phyloP scores from a whole-genome alignment of 2,888 invertebrate species.

The Pteria penguin region DNA sequence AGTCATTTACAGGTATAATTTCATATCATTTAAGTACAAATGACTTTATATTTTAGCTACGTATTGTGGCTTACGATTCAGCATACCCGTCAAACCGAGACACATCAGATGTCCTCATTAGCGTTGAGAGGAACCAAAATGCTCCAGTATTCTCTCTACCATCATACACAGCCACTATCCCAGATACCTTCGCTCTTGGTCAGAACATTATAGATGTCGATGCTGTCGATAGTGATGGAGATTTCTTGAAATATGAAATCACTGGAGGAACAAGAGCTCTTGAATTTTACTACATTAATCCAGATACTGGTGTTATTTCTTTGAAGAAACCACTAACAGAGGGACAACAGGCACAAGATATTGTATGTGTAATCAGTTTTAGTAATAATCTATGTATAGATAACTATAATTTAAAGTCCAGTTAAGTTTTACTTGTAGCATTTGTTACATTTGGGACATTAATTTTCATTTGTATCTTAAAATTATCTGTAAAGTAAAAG shows the following conservation, averaged over 20 bases:
- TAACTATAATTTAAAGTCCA: too few species aligned
- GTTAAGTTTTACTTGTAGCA: too few species aligned
- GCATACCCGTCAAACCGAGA: conserved; percentile 59
- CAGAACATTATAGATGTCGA: conserved; percentile 60
- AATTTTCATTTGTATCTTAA: too few species aligned
- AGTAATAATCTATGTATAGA: too few species aligned
- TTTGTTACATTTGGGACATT: too few species aligned
- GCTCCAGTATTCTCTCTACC: conserved; percentile 63
- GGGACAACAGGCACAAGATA: conserved; percentile 54
- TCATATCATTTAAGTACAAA: too few species aligned
- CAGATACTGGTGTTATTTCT: conserved; percentile 63
- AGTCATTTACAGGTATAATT: too few species aligned
- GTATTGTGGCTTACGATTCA: conserved; percentile 61
- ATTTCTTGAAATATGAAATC: conserved; percentile 65
- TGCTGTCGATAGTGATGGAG: conserved; percentile 63
- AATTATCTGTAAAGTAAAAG: not conserved
- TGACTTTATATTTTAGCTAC: conserved; percentile 54
- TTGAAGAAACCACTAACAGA: conserved; percentile 67
- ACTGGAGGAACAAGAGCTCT: conserved; percentile 64
- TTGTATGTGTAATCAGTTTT: conserved; percentile 46
- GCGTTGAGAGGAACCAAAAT: conserved; percentile 64
- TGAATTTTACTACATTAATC: conserved; percentile 66
- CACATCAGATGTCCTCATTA: conserved; percentile 50
- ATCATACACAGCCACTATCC: conserved; percentile 57
- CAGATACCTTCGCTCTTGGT: conserved; percentile 67